Conservation (phyloP, 1,140 invertebrate genomes). For the Diuraphis noxia region DNA sequence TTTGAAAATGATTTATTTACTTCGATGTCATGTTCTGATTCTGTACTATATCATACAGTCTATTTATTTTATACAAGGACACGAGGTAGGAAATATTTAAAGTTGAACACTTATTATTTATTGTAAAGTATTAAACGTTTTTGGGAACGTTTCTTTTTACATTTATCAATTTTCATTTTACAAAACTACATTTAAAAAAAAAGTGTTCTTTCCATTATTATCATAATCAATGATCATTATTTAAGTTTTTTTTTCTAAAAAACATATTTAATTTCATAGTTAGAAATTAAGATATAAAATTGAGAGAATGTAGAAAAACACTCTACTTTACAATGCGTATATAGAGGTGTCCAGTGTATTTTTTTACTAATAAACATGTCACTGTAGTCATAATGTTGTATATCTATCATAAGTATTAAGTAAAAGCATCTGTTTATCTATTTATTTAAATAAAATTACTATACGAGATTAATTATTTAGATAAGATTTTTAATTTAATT, state of each 20-base stretch:
- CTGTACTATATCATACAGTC: background rate
- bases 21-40: background rate
- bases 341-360: background rate
- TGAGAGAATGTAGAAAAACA: background rate
- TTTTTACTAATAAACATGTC: background rate
- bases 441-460: background rate
- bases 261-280: background rate
- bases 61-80: background rate
- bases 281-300: background rate
- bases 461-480: background rate
- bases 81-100: background rate
- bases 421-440: background rate
- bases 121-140: background rate
- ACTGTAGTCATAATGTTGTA: background rate
- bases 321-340: background rate
- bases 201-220: background rate
- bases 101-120: background rate
- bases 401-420: background rate
- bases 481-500: background rate
- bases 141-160: background rate
- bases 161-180: too few species aligned
- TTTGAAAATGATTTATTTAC: background rate
- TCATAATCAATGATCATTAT: too few species aligned
- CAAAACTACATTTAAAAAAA: background rate
- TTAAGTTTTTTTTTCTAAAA: too few species aligned